Conservation (phyloP, 2,888 invertebrate genomes). For the Lycocerus yunnanus region DNA sequence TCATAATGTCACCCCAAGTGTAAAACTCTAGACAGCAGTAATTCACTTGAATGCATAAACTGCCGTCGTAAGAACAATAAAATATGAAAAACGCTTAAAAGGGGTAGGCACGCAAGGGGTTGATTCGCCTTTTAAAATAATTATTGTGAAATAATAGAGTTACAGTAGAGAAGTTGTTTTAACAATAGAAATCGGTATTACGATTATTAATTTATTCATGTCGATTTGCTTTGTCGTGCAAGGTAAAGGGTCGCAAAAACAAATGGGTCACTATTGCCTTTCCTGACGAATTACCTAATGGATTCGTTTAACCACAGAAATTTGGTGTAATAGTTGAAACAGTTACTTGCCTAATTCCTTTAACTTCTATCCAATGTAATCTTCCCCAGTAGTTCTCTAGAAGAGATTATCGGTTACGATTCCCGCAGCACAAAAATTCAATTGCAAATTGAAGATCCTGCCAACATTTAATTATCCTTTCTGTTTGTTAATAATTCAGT, state of each 20-base stretch:
- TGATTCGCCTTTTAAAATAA: neutral
- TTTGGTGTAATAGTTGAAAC: neutral
- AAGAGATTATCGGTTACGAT: neutral
- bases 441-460: neutral
- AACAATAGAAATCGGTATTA: neutral
- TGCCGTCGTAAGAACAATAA: slow-evolving; percentile 1
- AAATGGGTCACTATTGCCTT: neutral
- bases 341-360: neutral
- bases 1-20: slow-evolving; percentile 22
- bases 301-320: neutral
- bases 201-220: neutral
- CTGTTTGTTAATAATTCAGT: neutral
- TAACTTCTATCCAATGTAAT: neutral
- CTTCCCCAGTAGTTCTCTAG: neutral
- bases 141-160: neutral
- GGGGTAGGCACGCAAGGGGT: neutral
- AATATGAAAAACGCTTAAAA: neutral
- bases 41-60: slow-evolving; percentile 2
- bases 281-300: neutral
- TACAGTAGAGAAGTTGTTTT: neutral
- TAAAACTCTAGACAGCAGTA: slow-evolving; percentile 8
- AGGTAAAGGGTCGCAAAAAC: neutral
- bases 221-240: neutral
- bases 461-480: neutral
- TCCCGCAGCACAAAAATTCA: neutral